Base-by-base conservation (phyloP, 2,113 vertebrate genomes). In the Parotia lawesii region DNA sequence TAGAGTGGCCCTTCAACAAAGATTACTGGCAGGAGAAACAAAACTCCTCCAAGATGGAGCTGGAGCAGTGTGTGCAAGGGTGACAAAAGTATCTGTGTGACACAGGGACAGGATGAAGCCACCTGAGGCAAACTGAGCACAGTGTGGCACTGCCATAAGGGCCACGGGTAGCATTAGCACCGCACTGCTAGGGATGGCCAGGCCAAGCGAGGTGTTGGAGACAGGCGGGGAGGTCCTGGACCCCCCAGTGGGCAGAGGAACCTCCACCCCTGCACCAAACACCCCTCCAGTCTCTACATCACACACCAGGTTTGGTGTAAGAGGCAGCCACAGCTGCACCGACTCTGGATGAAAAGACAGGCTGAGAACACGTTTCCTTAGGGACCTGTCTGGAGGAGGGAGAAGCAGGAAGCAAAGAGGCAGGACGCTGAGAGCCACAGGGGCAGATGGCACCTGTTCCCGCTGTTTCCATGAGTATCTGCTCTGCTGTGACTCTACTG, bases 101-200 rank as follows among this genome's bases (percentile, higher is more conserved):
- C 66, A 79, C 19, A 45, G 64, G 27, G 24, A 28, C 23, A 37
- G n/a, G 62, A 53, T 0, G 1, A 28, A 61, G 61, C 16, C 50
- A 37, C 48, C 11, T 3, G 3, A 90, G 40, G 71, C 48, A 75
- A n/a, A 11, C n/a, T 23, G 7, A 61, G 69, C 60, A 65, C 45
- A 66, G 35, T 1, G 12, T 8, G 50, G 22, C 50, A 90, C 20
- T 42, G 58, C 67, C 16, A 7, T 9, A 50, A 28, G 11, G 50
- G 64, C 45, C 54, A 66, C 0, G 0, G 22, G 29, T 8, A 75
- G 11, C 14, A 3, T 9, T 2, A 50, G 35, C 1, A 6, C 18
- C 9, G 12, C 0, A 4, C 47, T 70, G 38, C 60, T 27, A 0
- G 1, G 38, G 44, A 67, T 23, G 42, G 60, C 27, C 23, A 42